phyloP scores from a whole-genome alignment of 1,140 invertebrate genomes.

The Drosophila hydei region DNA sequence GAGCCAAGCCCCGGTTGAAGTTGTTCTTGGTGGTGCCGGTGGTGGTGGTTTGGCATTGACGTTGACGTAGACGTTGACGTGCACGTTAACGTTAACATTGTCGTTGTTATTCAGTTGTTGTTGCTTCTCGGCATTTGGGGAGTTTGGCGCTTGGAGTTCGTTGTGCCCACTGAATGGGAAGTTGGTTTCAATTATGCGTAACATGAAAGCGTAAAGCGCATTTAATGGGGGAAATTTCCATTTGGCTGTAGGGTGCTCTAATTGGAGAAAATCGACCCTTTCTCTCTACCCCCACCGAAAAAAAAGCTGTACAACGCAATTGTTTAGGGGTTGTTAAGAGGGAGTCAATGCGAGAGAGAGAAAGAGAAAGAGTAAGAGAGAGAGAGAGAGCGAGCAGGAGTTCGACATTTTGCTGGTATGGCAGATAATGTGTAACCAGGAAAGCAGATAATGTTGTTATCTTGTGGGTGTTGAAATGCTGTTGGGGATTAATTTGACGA shows the following conservation, averaged over 20 bases:
- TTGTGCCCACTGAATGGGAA: conserved; percentile 64
- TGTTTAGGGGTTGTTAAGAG: conserved; percentile 25
- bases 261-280: conserved; percentile 50
- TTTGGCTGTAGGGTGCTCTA: conserved; percentile 45
- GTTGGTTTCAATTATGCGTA: conserved; percentile 72
- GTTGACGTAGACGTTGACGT: conserved; percentile 2
- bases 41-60: conserved; percentile 46
- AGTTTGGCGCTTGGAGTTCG: conserved; percentile 8
- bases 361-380: background rate
- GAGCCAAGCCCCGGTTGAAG: background rate
- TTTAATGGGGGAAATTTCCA: background rate
- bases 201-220: conserved; percentile 58
- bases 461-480: conserved; percentile 25
- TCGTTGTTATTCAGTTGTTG: conserved; percentile 4
- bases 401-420: conserved; percentile 10
- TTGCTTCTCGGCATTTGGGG: background rate
- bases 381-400: background rate
- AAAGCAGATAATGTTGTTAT: conserved; percentile 31
- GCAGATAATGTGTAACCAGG: conserved; percentile 19
- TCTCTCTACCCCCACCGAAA: background rate
- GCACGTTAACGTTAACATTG: conserved; percentile 2
- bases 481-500: conserved; percentile 2
- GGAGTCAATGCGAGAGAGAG: conserved; percentile 3
- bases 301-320: conserved; percentile 10
- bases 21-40: background rate